Base-by-base conservation (phyloP, 2,113 vertebrate genomes). In the Machaerirhynchus nigripectus region DNA sequence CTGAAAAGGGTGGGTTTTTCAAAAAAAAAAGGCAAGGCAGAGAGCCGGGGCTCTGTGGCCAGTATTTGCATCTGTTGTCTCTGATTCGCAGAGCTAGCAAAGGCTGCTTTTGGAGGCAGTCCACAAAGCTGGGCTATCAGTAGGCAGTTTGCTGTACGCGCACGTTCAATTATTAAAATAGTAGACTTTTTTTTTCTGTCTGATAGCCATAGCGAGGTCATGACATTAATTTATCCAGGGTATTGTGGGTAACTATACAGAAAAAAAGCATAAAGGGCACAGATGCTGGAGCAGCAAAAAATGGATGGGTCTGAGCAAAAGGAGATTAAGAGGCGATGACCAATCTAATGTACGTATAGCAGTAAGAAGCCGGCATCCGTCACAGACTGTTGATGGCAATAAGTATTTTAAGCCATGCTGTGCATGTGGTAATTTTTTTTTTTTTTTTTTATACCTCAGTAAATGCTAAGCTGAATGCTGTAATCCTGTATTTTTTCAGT, bases 151-250 rank as follows among this genome's bases (percentile, higher is more conserved):
- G 96, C 96, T 97, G 64, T 96, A 97, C 68, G 86, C 69, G 13
- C 87, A 85, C 88, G 90, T 97, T 98, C 97, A 97, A 95, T 98
- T 98, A 98, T 98, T 97, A 97, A 97, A 97, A 97, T 95, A 95
- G 89, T 97, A 63, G 65, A 96, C 89, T 90, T 96, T 96, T 96
- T 96, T 97, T 89, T 96, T 75, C 76, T 90, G 68, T 97, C 96
- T 97, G 97, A 97, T 97, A 97, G 96, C 79, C 90, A 96, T 93
- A 91, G 89, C 9, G 46, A 98, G 97, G 97, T 98, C 97, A 91
- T 76, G 95, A 97, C 97, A 97, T 98, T 98, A 97, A 98, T 98
- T 98, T 97, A 97, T 95, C 95, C 97, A 96, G 86, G 88, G 96
- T 96, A 97, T 97, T 97, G 92, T 98, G 95, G 96, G 95, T 95